Conservation (phyloP, 2,797 vertebrate species). For the Limnodromus scolopaceus region DNA sequence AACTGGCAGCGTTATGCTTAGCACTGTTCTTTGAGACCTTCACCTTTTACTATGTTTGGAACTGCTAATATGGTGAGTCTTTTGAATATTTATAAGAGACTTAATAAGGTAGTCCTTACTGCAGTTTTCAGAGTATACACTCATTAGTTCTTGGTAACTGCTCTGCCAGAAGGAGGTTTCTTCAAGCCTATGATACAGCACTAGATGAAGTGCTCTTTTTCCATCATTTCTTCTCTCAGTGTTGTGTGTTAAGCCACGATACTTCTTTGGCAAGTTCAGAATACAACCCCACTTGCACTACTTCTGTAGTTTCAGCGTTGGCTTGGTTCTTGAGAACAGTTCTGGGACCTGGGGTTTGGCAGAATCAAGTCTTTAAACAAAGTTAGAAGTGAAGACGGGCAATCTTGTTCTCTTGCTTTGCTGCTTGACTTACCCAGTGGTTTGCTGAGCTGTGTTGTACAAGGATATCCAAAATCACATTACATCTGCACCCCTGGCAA, state of each 20-base stretch:
- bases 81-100: slow-evolving; percentile 37
- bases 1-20: neutral
- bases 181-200: neutral
- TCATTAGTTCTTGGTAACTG: neutral
- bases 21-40: slow-evolving; percentile 31
- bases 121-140: neutral
- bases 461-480: neutral
- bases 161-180: neutral
- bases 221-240: neutral
- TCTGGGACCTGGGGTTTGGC: neutral
- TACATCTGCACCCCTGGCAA: neutral
- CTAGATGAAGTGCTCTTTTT: neutral
- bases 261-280: neutral
- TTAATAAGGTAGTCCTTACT: neutral
- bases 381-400: neutral
- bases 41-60: slow-evolving; percentile 6
- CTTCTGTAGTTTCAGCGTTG: neutral
- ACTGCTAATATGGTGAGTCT: neutral
- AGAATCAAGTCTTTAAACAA: neutral
- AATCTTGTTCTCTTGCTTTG: neutral
- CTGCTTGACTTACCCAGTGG: neutral
- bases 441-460: neutral
- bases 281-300: neutral
- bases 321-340: neutral
- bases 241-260: neutral